Evolutionary conservation across 2,888 invertebrate species (phyloP), one percentile per base, ranked within the genome.

Genomic region (Oligia fasciuncula): DNA sequence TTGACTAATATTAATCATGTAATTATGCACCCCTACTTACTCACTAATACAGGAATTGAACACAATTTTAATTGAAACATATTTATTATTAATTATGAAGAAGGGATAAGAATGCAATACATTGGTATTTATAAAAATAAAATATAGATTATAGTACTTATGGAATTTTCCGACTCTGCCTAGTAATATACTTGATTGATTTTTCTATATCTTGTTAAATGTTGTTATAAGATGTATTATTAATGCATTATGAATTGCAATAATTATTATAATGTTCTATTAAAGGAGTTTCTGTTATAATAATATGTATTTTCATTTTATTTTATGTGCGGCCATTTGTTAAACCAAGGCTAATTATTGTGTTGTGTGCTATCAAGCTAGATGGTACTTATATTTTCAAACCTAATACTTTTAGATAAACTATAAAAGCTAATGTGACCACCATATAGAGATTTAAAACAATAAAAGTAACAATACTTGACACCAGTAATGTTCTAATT

Each of bases 381-480:
- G 19, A 67, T 60, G 13, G 1, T 35, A 68, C 81, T 91, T 96
- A 97, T 83, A 97, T 87, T 92, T 95, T 97, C 54, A 97, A 91
- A 74, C 96, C 94, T 84, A 94, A 95, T 76, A 91, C 90, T 90
- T 96, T 97, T 60, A 97, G 90, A 85, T 93, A 90, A 73, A 94
- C 89, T 82, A 94, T 94, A 69, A 94, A 35, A 49, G 75, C 62
- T 65, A 94, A 85, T 72, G 93, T 88, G 74, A 91, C 83, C 35
- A 97, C 90, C 97, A 98, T 97, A 90, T 98, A 98, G 23, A 94
- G 65, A 83, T 96, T 95, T 83, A 98, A 92, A 90, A 98, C 97
- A 0, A 96, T 5, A 86, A 98, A 93, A 90, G 97, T 97, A 57
- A 89, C 85, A 23, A 83, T 23, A 35, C 90, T 89, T 46, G 93